These are phyloP conservation scores for Steinernema feltiae DNA, from an alignment of 1,140 invertebrate species.

Conservation along the genomic window DNA sequence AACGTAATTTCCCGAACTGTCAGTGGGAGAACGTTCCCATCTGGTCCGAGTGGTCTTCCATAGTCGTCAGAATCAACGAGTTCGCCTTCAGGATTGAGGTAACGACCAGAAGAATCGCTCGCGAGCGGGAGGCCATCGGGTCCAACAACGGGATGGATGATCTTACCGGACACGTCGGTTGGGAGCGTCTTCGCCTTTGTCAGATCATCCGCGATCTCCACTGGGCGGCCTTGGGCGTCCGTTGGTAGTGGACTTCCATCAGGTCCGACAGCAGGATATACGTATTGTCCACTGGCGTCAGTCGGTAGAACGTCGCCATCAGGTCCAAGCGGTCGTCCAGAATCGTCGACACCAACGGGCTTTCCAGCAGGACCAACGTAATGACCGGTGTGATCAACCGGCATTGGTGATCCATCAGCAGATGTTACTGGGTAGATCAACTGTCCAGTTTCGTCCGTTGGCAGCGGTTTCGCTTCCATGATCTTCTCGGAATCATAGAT, in stretches of 20 bases:
- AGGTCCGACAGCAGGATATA: background rate
- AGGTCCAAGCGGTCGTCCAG: slow-evolving; percentile 18
- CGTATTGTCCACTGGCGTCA: slow-evolving; percentile 17
- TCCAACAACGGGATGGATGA: slow-evolving; percentile 12
- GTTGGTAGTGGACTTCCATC: slow-evolving; percentile 22
- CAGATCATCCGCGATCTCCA: slow-evolving; percentile 27
- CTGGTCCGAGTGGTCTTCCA: slow-evolving; percentile 16
- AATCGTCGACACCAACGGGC: background rate
- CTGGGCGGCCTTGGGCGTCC: background rate
- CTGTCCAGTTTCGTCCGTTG: slow-evolving; percentile 23
- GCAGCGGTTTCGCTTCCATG: background rate
- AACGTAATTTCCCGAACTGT: background rate
- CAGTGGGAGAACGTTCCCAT: background rate
- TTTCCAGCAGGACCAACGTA: slow-evolving; percentile 14
- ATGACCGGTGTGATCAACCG: slow-evolving; percentile 17
- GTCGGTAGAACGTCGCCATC: slow-evolving; percentile 23
- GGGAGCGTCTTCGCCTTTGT: slow-evolving; percentile 21
- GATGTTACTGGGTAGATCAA: slow-evolving; percentile 18
- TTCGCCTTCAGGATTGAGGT: background rate
- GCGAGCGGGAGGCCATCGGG: slow-evolving; percentile 17
- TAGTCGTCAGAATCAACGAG: slow-evolving; percentile 10
- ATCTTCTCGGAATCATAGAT: slow-evolving; percentile 12
- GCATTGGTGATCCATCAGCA: slow-evolving; percentile 23
- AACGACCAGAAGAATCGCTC: slow-evolving; percentile 18
- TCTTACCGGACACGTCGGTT: slow-evolving; percentile 26